phyloP scores from a whole-genome alignment of 2,797 vertebrate species.

The Peromyscus aztecus region DNA sequence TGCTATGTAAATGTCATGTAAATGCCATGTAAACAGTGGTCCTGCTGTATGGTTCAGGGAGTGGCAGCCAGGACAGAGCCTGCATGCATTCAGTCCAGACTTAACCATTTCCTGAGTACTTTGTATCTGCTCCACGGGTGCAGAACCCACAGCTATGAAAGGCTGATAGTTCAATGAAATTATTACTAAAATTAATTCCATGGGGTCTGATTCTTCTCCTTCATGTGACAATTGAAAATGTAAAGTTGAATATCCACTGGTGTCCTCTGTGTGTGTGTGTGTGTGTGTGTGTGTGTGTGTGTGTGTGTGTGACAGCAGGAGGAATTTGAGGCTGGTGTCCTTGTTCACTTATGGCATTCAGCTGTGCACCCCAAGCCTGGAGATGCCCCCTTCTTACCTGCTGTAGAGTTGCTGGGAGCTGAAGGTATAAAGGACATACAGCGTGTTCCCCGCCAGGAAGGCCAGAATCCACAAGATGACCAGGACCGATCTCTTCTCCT shows the following conservation, averaged over 20 bases:
- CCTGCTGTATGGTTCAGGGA: not conserved
- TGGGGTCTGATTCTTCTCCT: not conserved
- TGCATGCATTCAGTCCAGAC: not conserved
- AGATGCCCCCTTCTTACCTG: conserved; percentile 89
- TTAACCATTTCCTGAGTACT: not conserved
- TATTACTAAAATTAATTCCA: not conserved
- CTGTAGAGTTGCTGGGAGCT: conserved; percentile 96
- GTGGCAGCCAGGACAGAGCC: not conserved
- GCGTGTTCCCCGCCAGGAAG: conserved; percentile 95
- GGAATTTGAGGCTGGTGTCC: not conserved
- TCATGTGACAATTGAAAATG: not conserved
- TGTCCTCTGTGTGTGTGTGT: not conserved
- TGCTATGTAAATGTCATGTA: not conserved
- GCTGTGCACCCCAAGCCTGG: no score
- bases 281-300: no score
- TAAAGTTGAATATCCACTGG: not conserved
- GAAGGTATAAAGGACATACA: conserved; percentile 96
- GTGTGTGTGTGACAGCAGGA: not conserved
- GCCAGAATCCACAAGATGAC: conserved; percentile 95
- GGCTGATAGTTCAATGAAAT: not conserved
- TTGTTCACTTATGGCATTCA: not conserved
- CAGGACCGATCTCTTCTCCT: conserved; percentile 97
- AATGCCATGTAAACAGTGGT: not conserved
- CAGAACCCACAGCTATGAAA: not conserved
- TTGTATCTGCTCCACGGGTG: not conserved